Conservation (phyloP, 2,797 vertebrate genomes). For the Tokudaia tokunoshimensis region DNA sequence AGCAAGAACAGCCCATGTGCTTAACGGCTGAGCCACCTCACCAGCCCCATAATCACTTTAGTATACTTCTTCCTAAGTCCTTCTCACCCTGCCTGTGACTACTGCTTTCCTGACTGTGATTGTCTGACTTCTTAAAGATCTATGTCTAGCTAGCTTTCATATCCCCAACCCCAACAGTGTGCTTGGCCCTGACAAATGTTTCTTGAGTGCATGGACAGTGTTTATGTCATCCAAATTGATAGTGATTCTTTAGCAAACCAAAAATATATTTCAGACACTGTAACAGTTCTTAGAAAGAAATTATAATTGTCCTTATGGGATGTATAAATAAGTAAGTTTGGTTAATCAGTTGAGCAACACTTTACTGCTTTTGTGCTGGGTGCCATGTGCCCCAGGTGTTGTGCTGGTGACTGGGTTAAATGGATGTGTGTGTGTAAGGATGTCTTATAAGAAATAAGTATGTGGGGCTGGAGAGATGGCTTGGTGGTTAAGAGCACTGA, state of each 20-base stretch:
- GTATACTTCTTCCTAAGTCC: background rate
- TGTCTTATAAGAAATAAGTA: background rate
- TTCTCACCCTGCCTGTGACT: background rate
- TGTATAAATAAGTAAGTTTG: background rate
- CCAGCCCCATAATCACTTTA: background rate
- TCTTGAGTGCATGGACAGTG: background rate
- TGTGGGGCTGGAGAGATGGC: too few species aligned
- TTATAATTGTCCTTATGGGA: background rate
- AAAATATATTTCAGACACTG: background rate
- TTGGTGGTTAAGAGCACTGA: too few species aligned
- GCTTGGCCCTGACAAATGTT: background rate
- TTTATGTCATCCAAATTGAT: conserved; percentile 45
- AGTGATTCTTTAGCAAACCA: conserved; percentile 27
- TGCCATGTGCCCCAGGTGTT: background rate
- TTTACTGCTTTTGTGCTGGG: background rate
- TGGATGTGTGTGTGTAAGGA: background rate
- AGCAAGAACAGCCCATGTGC: background rate
- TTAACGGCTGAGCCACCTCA: background rate
- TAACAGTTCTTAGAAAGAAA: background rate
- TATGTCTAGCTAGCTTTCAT: background rate
- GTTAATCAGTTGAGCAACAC: background rate
- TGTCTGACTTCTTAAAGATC: conserved; percentile 49
- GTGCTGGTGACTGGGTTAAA: background rate
- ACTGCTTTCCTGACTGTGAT: background rate
- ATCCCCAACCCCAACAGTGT: background rate